Base-by-base conservation (phyloP, 2,113 vertebrate species). In the Poeciliopsis occidentalis region DNA sequence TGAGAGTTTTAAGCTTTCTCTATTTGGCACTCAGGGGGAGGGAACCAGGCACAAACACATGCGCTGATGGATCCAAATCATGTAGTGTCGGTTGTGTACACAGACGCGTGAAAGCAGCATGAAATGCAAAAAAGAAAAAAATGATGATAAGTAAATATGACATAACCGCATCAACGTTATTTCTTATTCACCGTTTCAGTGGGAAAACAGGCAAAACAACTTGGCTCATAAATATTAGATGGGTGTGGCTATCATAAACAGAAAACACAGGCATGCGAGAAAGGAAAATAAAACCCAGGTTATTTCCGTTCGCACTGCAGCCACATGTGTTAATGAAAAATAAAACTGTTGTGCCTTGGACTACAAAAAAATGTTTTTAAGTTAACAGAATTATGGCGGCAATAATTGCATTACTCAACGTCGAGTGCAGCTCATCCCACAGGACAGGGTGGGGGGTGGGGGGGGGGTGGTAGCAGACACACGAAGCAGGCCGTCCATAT, bases 1-100 rank as follows among this genome's bases (percentile, higher is more conserved):
- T 82, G 77, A 69, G 75, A 79, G 75, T 79, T 76, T 85, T 83
- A 88, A 87, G 81, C 37, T 83, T 71, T 78, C 39, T 71, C 41
- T 22, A 27, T 66, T 60, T 78, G 78, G 24, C 70, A 66, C 31
- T 51, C 26, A 67, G 65, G 71, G 32, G 31, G 34, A 37, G 34
- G 24, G 65, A 75, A 76, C 67, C 67, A 61, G 4, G 34, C 34
- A 19, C 32, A 75, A 69, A 71, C 34, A 51, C 32, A 26, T 54
- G 68, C 34, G 64, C 37, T 66, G 41, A 54, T 0, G 30, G 63
- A 71, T 39, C 57, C 7, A 51, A 24, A 71, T 60, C 12, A 29
- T 77, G 17, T 67, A 47, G 8, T 34, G 63, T n/a, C 39, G 44
- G 60, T 32, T 41, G 34, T 31, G 3, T 44, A 30, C 24, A 39